Base-by-base conservation (phyloP, 2,888 invertebrate species). In the Mesorhabditis spiculigera region DNA sequence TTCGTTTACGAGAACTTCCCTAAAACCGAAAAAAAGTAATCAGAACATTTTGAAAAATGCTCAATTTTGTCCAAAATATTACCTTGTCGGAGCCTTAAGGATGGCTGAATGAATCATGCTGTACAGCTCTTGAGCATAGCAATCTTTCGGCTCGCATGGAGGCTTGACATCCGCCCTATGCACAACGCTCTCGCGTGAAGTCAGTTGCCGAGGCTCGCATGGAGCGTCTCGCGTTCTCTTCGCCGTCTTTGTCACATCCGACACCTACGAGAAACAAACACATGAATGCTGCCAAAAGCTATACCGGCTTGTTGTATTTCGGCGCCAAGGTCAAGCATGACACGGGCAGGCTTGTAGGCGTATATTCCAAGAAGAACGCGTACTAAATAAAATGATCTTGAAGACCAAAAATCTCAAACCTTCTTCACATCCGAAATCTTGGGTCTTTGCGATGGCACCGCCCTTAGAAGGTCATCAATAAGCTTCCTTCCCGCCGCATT, bases 271-370 rank as follows among this genome's bases (percentile, higher is more conserved):
- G 28, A 28, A 28, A 28, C 28, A 28, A 28, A 3, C 28, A 28
- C 28, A 28, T 28, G 28, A 28, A 28, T 28, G 28, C 28, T 28
- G 28, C 28, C 28, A 28, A 28, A 28, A 28, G 28, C 28, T 28
- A 28, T 28, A 28, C 28, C 28, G 28, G 28, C 28, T 28, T 28
- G 28, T 28, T 28, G 28, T 28, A 91, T 72, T 97, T 90, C 0
- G 97, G 97, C 13, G 94, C 93, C 89, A 93, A 94, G 43, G 95
- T 94, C 77, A 99, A 90, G 86, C 95, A 95, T 65, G 96, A 94
- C 1, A 91, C 90, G 0, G 98, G 98, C 83, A 99, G 89, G 69
- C 92, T 91, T 41, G 90, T 87, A 0, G 95, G 95, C 87, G 93
- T 89, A 82, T 91, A 92, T 69, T 93, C 93, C 88, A 75, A 67